Base-by-base conservation (phyloP, 2,888 invertebrate genomes). In the Petrophora chlorosata region DNA sequence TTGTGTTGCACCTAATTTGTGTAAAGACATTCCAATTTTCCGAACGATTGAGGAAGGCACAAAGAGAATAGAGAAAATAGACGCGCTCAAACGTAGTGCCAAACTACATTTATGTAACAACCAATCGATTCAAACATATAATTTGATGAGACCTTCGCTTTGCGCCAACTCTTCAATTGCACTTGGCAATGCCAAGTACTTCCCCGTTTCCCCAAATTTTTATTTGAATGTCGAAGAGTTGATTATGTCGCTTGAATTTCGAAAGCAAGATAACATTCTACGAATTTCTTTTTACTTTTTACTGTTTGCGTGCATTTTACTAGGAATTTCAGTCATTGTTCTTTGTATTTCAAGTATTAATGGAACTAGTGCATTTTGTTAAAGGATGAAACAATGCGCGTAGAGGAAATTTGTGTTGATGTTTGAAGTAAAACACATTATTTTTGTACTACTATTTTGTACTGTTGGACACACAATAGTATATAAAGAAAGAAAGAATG, bases 221-320 rank as follows among this genome's bases (percentile, higher is more conserved):
- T 61, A 61, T 66, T 65, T 58, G 48, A 61, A 58, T 63, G 60
- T 60, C 59, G 63, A 65, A 72, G 67, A 67, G 60, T 60, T 60
- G 47, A 51, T 54, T 17, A 26, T 43, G 19, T 41, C 33, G 29
- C 40, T 48, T 53, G 48, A 35, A 66, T 54, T 57, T 43, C 61
- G 59, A 58, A 64, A 47, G 32, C 19, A 23, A 41, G n/a, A n/a
- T n/a, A 49, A 22, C 33, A 28, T 49, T 42, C 28, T 36, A 41
- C 23, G 35, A 29, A 45, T 25, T 19, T 32, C 25, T 43, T 38
- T 22, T 16, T 34, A 34, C 34, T 43, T 43, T 40, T 48, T 30
- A 29, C 32, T 15, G 40, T 46, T n/a, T n/a, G n/a, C n/a, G n/a
- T 25, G 23, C 7, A 22, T 34, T 46, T 46, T 28, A 46, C 26